Percentiles rank a stretch among this genome's conserved stretches.
Conservation (phyloP, 2,888 invertebrate species). For the Timema podura region DNA sequence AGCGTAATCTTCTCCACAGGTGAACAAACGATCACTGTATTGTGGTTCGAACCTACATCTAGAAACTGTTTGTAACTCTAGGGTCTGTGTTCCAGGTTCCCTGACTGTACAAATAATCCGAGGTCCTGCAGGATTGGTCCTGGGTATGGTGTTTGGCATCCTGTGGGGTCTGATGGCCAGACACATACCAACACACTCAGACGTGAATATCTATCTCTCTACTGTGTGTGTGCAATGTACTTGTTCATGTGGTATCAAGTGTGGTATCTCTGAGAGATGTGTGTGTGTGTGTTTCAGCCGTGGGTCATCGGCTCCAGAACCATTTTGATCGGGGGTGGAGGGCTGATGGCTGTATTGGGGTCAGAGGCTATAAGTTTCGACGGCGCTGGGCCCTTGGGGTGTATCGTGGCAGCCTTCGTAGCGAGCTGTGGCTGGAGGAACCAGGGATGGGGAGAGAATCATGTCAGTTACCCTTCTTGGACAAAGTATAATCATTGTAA, state of each 20-base stretch:
- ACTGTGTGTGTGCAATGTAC: too few species aligned
- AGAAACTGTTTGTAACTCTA: not conserved
- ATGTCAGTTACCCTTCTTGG: constrained; percentile 19
- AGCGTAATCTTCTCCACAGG: constrained; percentile 43
- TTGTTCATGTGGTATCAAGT: too few species aligned
- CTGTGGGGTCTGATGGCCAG: constrained; percentile 42
- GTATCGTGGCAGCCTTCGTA: constrained; percentile 38
- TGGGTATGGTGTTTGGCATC: constrained; percentile 44
- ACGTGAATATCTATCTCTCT: constrained; percentile 24
- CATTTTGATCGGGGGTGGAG: constrained; percentile 43
- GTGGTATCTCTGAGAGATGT: too few species aligned
- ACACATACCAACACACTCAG: constrained; percentile 42
- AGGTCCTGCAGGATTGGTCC: constrained; percentile 37
- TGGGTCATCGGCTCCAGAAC: constrained; percentile 36
- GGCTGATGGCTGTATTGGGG: constrained; percentile 46
- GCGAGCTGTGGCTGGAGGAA: constrained; percentile 37
- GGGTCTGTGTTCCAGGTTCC: constrained; percentile 11
- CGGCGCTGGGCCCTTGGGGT: constrained; percentile 52
- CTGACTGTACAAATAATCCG: constrained; percentile 32
- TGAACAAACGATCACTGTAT: not conserved
- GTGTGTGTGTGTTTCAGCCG: constrained; percentile 15
- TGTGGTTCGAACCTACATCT: not conserved
- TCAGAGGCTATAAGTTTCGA: constrained; percentile 44
- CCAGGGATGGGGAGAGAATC: constrained; percentile 26
- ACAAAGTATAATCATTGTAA: constrained; percentile 1